Conservation (phyloP, 2,113 vertebrate species). For the Ploceus nigricollis region DNA sequence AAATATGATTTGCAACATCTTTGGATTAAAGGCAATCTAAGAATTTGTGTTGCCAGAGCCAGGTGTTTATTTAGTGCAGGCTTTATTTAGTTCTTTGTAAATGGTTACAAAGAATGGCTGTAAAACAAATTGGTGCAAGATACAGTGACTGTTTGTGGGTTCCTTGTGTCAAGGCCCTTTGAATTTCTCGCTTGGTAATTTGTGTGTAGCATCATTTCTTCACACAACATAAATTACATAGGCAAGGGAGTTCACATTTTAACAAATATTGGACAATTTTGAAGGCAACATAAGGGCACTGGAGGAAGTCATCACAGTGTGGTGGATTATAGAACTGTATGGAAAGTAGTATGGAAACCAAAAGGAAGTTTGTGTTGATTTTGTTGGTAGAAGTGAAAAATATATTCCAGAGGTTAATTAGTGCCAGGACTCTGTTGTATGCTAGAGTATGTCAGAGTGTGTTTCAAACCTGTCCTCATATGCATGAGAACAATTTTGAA, state of each 20-base stretch:
- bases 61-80: background rate
- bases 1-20: background rate
- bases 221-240: fast-evolving
- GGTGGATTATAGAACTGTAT: background rate
- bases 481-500: background rate
- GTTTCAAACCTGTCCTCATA: background rate
- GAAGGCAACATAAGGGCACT: background rate
- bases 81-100: background rate
- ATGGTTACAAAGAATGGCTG: background rate
- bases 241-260: background rate
- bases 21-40: background rate
- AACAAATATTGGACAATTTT: background rate
- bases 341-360: background rate
- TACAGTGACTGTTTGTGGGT: background rate
- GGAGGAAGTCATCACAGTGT: background rate
- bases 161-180: background rate
- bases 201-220: background rate
- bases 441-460: background rate
- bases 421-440: background rate
- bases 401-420: background rate
- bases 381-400: background rate
- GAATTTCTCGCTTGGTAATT: background rate
- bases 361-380: background rate
- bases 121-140: background rate
- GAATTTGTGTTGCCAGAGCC: background rate